Evolutionary conservation across 2,113 vertebrate genomes (phyloP).

Genomic region (Choloepus hoffmanni): DNA sequence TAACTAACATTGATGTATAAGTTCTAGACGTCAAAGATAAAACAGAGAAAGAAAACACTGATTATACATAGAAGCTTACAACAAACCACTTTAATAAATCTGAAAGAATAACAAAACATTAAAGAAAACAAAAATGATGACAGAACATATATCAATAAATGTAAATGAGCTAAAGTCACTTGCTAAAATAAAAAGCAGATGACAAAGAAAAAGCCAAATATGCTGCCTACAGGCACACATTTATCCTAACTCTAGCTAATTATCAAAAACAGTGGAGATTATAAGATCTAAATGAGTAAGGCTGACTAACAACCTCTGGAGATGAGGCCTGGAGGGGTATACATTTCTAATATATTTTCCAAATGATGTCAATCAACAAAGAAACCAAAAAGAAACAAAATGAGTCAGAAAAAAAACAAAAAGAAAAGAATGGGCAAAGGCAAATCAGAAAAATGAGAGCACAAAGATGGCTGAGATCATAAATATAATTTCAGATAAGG

Average conservation of each 20-base stretch:
- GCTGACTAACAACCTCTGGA: neutral
- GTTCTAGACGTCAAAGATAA: constrained; percentile 4
- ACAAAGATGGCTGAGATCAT: neutral
- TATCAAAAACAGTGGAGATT: neutral
- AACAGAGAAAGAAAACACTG: neutral
- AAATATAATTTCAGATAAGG: neutral
- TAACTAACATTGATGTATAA: neutral
- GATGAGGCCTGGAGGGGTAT: neutral
- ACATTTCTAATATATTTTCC: neutral
- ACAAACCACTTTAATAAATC: neutral
- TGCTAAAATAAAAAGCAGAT: neutral
- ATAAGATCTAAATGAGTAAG: neutral
- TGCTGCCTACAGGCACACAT: neutral
- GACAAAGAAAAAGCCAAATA: neutral
- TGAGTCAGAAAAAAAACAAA: neutral
- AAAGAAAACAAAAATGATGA: neutral
- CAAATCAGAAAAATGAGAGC: neutral
- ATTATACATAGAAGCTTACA: neutral
- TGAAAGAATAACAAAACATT: neutral
- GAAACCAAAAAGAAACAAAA: neutral
- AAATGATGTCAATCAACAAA: neutral
- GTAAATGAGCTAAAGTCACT: too few species aligned
- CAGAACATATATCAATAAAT: too few species aligned
- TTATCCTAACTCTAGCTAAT: neutral
- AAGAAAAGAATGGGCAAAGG: neutral